Percentiles rank a stretch among this genome's conserved stretches.
Conservation (phyloP, 2,797 vertebrate genomes). For the Gallirallus australis region DNA sequence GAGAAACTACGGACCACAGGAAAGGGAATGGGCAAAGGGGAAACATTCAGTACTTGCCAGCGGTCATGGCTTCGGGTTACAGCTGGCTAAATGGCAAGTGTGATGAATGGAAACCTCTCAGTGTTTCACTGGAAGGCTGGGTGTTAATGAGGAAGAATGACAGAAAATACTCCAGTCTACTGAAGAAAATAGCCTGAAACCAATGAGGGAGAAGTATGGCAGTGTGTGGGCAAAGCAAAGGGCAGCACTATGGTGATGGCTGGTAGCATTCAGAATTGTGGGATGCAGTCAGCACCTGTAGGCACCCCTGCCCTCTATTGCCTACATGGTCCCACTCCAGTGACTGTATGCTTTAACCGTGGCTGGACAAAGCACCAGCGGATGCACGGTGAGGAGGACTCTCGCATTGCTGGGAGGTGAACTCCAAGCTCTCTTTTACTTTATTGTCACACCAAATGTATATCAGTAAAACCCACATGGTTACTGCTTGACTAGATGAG, state of each 20-base stretch:
- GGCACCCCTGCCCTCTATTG: background rate
- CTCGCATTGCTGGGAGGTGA: background rate
- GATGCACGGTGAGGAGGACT: background rate
- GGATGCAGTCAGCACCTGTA: background rate
- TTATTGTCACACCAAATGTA: background rate
- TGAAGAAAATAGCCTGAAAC: background rate
- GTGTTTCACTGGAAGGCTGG: background rate
- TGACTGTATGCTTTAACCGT: fast-evolving
- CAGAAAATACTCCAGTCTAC: background rate
- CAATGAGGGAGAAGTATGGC: fast-evolving
- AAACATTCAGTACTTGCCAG: background rate
- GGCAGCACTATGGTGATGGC: background rate
- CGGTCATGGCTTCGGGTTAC: background rate
- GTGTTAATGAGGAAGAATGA: background rate
- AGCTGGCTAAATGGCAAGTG: background rate
- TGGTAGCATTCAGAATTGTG: background rate
- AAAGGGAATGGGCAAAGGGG: background rate
- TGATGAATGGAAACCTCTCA: background rate
- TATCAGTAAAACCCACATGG: background rate
- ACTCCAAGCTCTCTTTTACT: background rate
- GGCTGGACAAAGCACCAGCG: background rate
- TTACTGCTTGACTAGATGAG: background rate
- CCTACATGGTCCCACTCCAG: fast-evolving
- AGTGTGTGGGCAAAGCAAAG: background rate
- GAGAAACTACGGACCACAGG: background rate